These are phyloP conservation scores for Heliangelus exortis DNA, from an alignment of 2,797 vertebrate genomes.

Conservation along the genomic window DNA sequence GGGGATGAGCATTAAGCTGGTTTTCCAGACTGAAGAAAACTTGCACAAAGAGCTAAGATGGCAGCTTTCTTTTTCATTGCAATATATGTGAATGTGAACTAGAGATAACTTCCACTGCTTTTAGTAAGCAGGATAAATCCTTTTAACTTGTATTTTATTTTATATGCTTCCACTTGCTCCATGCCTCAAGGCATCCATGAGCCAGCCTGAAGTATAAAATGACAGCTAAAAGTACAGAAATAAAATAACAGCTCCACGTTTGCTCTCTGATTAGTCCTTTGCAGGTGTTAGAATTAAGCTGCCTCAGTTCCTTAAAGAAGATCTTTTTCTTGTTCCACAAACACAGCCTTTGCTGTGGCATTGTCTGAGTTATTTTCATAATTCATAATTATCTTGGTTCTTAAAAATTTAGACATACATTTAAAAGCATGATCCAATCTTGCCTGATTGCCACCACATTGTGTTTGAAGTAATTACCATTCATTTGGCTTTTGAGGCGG, in stretches of 20 bases:
- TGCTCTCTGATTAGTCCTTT: background rate
- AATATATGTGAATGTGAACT: background rate
- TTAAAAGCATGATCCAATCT: conserved; percentile 88
- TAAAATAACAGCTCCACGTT: background rate
- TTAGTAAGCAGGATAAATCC: background rate
- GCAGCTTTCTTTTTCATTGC: conserved; percentile 29
- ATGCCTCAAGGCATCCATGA: background rate
- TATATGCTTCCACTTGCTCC: background rate
- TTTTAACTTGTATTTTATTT: background rate
- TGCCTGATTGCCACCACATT: conserved; percentile 85
- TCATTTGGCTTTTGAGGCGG: conserved; percentile 88
- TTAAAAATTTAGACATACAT: conserved; percentile 81
- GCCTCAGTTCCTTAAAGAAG: conserved; percentile 50
- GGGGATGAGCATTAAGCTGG: background rate
- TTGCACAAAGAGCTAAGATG: background rate
- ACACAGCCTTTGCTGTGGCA: conserved; percentile 66
- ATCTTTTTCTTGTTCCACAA: conserved; percentile 66
- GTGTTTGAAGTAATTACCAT: conserved; percentile 87
- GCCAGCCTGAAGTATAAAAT: background rate
- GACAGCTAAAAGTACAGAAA: background rate
- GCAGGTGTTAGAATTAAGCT: conserved; percentile 64
- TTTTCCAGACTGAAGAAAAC: conserved; percentile 18
- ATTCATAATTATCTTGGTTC: conserved; percentile 83
- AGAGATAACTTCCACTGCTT: background rate
- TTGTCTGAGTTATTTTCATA: conserved; percentile 81